Evolutionary conservation across 2,113 vertebrate species (phyloP), one percentile per base, ranked within the genome.

Genomic region (Condylura cristata): DNA sequence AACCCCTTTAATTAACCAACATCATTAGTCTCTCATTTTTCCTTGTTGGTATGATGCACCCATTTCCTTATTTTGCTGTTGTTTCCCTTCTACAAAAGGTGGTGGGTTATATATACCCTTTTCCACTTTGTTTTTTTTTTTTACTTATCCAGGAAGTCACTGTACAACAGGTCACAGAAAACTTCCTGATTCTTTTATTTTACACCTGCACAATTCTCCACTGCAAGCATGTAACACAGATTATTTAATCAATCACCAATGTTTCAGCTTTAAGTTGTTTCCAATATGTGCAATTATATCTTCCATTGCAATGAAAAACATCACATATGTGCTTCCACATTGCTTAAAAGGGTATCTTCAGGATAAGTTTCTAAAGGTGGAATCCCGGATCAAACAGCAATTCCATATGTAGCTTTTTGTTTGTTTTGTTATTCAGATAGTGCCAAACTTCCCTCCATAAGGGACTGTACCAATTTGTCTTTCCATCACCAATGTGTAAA

Each of bases 301-400:
- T 72, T 79, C 51, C 18, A 72, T 13, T 51, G 26, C 22, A 80
- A 65, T 65, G 16, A 48, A 89, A 46, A 66, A 24, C 28, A 71
- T 78, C 14, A 56, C 32, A n/a, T 51, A 86, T 17, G 71, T 82
- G 30, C 79, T 85, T 66, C 34, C 32, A 41, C 46, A 34, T 41
- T 92, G 78, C 84, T 66, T 84, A 46, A 68, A 75, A 63, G 30
- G 34, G 30, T 37, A 44, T 34, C 53, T 92, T 61, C 71, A 46
- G 41, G n/a, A 18, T 80, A 86, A 89, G 90, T 74, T 71, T n/a
- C 30, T 93, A 75, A 86, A 86, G 58, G 39, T 44, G 13, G 48
- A 80, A 74, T 44, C 72, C 58, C 86, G 22, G 8, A 93, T 80
- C 48, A 60, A 80, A 85, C 16, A 58, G 39, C 44, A 81, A 93